Evolutionary conservation across 1,140 invertebrate species (phyloP), one percentile per base, ranked within the genome.

Genomic region (Helicoverpa armigera): DNA sequence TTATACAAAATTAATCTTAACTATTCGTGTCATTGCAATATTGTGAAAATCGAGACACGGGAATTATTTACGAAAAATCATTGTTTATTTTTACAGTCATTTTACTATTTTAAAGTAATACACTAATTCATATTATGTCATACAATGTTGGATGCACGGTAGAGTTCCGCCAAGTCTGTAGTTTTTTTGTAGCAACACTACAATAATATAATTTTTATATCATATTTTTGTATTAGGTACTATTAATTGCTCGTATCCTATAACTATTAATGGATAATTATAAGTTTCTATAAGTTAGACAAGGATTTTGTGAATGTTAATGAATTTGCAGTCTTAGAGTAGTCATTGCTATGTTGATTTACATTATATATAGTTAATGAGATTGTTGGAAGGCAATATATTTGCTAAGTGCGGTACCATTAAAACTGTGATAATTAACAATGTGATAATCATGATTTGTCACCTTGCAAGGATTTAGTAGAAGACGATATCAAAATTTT

Each of bases 1-100:
- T 31, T 11, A 54, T 72, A 72, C 18, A 72, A 69, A 69, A 69
- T 69, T 67, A 69, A 69, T 50, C 16, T 69, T 69, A 61, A 50
- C 43, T 18, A 50, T 50, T 69, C 16, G 12, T 65, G 5, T 48
- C 63, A 53, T 51, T 13, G 50, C 50, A 72, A 9, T 29, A 54
- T 31, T 54, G 65, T 18, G 29, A 3, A 10, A 43, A 65, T 65
- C 43, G 35, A 31, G 48, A 54, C 23, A 72, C 14, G 14, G 7
- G 3, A 5, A 23, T 16, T 53, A 70, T 69, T 51, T 50, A 48
- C 23, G 11, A 23, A 48, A 11, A 12, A 48, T 18, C 35, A 69
- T 23, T 69, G 9, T 50, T 50, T 48, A 43, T 50, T 43, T 16
- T 18, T 50, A 50, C 16, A 48, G 3, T 11, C 4, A 23, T 23